Evolutionary conservation across 2,888 invertebrate genomes (phyloP).

Genomic region (Rhingia campestris): DNA sequence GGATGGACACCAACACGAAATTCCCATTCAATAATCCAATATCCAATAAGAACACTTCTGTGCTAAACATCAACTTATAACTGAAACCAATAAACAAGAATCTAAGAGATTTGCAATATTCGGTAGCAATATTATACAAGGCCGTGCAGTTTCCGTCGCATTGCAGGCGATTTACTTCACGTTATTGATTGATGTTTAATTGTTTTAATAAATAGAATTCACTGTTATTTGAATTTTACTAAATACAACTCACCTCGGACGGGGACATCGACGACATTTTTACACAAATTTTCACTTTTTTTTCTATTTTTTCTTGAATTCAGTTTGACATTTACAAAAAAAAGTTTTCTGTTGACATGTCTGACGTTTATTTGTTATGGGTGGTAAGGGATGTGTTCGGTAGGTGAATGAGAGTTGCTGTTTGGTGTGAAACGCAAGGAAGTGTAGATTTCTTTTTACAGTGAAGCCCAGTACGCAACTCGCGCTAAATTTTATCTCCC

Average conservation of each 20-base stretch:
- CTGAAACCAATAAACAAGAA: slow-evolving; percentile 6
- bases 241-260: slow-evolving; percentile 86
- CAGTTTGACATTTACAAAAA: slow-evolving; percentile 52
- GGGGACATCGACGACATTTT: slow-evolving; percentile 89
- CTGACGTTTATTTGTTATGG: slow-evolving; percentile 69
- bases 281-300: slow-evolving; percentile 62
- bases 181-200: not conserved
- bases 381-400: slow-evolving; percentile 7
- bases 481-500: no score
- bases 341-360: slow-evolving; percentile 52
- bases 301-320: slow-evolving; percentile 19
- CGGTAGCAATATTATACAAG: no score
- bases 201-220: not conserved
- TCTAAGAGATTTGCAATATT: not conserved
- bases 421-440: slow-evolving; percentile 20
- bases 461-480: no score
- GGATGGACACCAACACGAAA: not conserved
- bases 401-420: not conserved
- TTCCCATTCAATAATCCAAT: not conserved
- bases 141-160: no score
- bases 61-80: not conserved
- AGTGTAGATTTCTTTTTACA: no score
- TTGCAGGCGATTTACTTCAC: no score
- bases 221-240: slow-evolving; percentile 10
- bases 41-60: not conserved